Base-by-base conservation (phyloP, 2,797 vertebrate species). In the Spheniscus humboldti region DNA sequence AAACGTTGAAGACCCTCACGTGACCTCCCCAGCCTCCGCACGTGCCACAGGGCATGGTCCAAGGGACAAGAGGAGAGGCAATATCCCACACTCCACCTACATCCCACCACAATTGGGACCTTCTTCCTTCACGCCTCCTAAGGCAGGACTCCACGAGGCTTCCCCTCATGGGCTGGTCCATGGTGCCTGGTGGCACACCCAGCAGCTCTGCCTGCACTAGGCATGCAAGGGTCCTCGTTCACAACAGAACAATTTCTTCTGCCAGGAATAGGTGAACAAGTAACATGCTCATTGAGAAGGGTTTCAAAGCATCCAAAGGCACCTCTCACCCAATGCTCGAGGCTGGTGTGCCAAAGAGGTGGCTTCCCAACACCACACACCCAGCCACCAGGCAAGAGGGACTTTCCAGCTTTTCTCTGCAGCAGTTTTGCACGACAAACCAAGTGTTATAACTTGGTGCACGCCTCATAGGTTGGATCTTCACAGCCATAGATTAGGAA, bases 11-110 rank as follows among this genome's bases (percentile, higher is more conserved):
- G 35, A 13, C 23, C 23, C 7, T 47, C 52, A 16, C 9, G 1
- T 3, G 13, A 22, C 3, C 0, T 25, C 35, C 43, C 59, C 74
- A 64, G 18, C 15, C 30, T 64, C 69, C 0, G 0, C 18, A 56
- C 0, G 0, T 7, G 66, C 48, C 5, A 0, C 3, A 60, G 57
- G 35, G 18, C 56, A 1, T 25, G 69, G 37, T 8, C 22, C 57
- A n/a, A 68, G 41, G 39, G 35, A 11, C 48, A 81, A 13, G 48
- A 50, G 53, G 57, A 83, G 27, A 33, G 12, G 10, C 3, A 2
- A 23, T 14, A 45, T 20, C 27, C 12, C 53, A 37, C 30, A 15
- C 12, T 33, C 31, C 41, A 67, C 9, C 27, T 20, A 69, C 22
- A 64, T 37, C 33, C 47, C 52, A 27, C 33, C 60, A 4, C 10